Evolutionary conservation across 2,888 invertebrate species (phyloP).

Genomic region (Pheosia gnoma): DNA sequence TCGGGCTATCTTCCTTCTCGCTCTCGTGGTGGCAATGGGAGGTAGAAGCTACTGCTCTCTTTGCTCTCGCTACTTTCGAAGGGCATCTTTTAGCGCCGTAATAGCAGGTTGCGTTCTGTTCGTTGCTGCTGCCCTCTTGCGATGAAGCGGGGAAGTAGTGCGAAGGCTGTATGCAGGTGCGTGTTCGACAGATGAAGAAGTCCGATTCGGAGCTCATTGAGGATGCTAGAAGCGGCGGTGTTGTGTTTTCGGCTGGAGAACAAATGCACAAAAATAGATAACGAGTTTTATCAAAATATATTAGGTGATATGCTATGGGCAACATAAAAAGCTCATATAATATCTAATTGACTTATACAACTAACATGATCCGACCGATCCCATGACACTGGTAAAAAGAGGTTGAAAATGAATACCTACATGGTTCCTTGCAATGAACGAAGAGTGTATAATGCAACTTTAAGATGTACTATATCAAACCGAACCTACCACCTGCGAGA

Average conservation of each 20-base stretch:
- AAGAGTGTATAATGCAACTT: too few relatives aligned
- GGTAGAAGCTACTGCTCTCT: constrained; percentile 43
- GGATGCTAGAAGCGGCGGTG: constrained; percentile 70
- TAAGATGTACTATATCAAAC: too few relatives aligned
- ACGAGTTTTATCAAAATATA: too few relatives aligned
- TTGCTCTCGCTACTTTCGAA: constrained; percentile 67
- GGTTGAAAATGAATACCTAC: too few relatives aligned
- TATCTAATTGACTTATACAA: too few relatives aligned
- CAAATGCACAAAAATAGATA: not conserved
- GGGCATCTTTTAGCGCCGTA: constrained; percentile 74
- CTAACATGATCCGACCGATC: too few relatives aligned
- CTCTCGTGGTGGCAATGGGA: constrained; percentile 52
- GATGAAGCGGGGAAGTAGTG: constrained; percentile 71
- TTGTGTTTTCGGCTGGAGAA: constrained; percentile 70
- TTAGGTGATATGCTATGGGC: too few relatives aligned
- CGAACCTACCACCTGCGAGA: too few relatives aligned
- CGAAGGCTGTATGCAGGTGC: constrained; percentile 75
- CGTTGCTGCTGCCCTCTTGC: constrained; percentile 45
- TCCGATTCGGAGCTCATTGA: constrained; percentile 67
- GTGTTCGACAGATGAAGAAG: constrained; percentile 71
- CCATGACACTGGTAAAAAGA: too few relatives aligned
- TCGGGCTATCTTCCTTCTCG: constrained; percentile 67
- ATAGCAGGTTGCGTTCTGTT: constrained; percentile 57
- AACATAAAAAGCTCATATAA: too few relatives aligned
- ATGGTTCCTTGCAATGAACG: too few relatives aligned